Evolutionary conservation across 2,797 vertebrate genomes (phyloP), one percentile per base, ranked within the genome.

Genomic region (Propithecus perrieri): DNA sequence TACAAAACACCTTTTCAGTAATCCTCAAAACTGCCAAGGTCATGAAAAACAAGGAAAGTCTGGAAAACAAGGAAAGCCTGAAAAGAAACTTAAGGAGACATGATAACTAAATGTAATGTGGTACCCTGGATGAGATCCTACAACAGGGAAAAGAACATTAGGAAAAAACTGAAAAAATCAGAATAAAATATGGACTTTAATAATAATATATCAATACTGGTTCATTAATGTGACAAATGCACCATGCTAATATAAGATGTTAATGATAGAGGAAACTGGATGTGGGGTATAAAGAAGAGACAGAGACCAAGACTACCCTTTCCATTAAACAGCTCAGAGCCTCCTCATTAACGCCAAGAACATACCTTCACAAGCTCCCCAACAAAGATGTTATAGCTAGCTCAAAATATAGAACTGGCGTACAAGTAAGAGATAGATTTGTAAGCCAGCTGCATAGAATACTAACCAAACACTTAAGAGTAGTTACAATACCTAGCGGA

Each of bases 141-240:
- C 22, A 72, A 88, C n/a, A 87, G 69, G 63, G 46, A 83, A 91
- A 93, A 30, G 26, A 38, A 74, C 35, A 61, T 75, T 46, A 87
- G 18, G 28, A 1, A 30, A 92, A 93, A 95, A 67, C 30, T 35
- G 61, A 75, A 38, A 18, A 85, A 85, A 89, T 13, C 6, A 65
- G 76, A 94, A 78, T 28, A 28, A 91, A 83, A 7, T 35, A 89
- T 33, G 3, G 50, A 74, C 48, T 72, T 85, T 43, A 69, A 22
- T 87, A 90, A 71, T 69, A 89, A 55, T 33, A 22, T 59, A 92
- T 72, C 74, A 74, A 33, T 33, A 87, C 17, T 30, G 53, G 12
- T 38, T 84, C 50, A 94, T 53, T 89, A 80, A 89, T 61, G 53
- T 80, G 35, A 96, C 61, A 95, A 81, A 87, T 65, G 20, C 30